Evolutionary conservation across 2,797 vertebrate species (phyloP), one percentile per base, ranked within the genome.

Genomic region (Pyrrhura leucotis): DNA sequence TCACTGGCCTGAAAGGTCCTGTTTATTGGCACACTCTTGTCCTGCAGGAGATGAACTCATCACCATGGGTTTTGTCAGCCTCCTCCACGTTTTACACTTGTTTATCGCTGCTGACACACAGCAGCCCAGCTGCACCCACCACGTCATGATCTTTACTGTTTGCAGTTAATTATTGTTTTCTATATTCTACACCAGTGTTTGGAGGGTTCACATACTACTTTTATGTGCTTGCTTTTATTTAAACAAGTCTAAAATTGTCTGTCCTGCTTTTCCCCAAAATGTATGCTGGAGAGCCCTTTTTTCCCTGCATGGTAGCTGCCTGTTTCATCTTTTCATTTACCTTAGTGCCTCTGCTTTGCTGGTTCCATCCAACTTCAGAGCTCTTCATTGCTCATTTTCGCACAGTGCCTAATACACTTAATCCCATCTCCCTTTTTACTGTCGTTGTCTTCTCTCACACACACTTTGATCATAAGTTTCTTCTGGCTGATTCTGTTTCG

Each of bases 231-330:
- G 31, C 53, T 80, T 56, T 63, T 58, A 59, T 54, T 80, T 48
- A 20, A 62, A 21, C 2, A 35, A 59, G 28, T 8, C 54, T 68
- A 15, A 54, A 68, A 19, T 17, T 31, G 16, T 20, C 75, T 2
- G 1, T 20, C 75, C 53, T n/a, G 12, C 35, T 68, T 76, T 31
- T 17, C 39, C 47, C 21, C 53, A 28, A 35, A 12, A 25, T 0
- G 3, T 4, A 14, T 0, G 1, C 25, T 9, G 15, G 21, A 1
- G 22, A 80, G 39, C 17, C 76, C 29, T 26, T 21, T 20, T 7
- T 1, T 3, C 2, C 14, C 40, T 22, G 54, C 21, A 1, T 0
- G 2, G 65, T 12, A 54, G 9, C 61, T 54, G 42, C 44, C n/a
- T 5, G 23, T 66, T 74, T 56, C 47, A 51, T 47, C 67, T 31